Evolutionary conservation across 2,888 invertebrate genomes (phyloP), one percentile per base, ranked within the genome.

Genomic region (Drosophila pegasa): DNA sequence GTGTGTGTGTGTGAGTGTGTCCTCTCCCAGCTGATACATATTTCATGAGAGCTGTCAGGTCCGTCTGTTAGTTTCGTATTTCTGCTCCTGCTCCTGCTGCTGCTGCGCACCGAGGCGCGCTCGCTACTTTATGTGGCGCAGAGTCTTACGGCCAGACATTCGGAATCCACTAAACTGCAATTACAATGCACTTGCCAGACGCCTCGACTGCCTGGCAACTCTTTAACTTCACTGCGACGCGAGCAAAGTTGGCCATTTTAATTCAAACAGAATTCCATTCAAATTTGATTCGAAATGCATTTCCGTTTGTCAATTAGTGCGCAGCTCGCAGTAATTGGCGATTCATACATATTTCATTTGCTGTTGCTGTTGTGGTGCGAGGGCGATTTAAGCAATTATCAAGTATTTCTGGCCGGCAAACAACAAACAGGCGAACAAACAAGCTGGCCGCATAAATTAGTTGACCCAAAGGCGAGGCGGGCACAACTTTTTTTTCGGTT

Each of bases 31-130:
- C 50, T 81, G 43, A 16, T 43, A 59, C 80, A 81, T 81, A 87
- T 81, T 81, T 81, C 80, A 81, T 87, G 80, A 51, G 58, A 71
- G 63, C 67, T 86, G 82, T 88, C 82, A 86, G 64, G 62, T 80
- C 87, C 84, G 77, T 88, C 88, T 82, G 88, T 77, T 80, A 73
- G 87, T 74, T 83, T 63, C 43, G 62, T 62, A 70, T 77, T 78
- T 66, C 20, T 37, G 58, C 45, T 52, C 20, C 25, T 25, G 3
- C 43, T 45, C 25, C 33, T 37, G 50, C 25, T 25, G 3, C 43
- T 45, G 43, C 33, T 37, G 50, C 40, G 16, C 40, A 47, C n/a
- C 8, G 31, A 41, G 50, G 45, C 48, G 75, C 41, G 48, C 27
- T 55, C 29, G 27, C 35, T 18, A 52, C 47, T 38, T 45, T 29